phyloP scores from a whole-genome alignment of 2,797 vertebrate genomes.

The Poeciliopsis paucimaculata region DNA sequence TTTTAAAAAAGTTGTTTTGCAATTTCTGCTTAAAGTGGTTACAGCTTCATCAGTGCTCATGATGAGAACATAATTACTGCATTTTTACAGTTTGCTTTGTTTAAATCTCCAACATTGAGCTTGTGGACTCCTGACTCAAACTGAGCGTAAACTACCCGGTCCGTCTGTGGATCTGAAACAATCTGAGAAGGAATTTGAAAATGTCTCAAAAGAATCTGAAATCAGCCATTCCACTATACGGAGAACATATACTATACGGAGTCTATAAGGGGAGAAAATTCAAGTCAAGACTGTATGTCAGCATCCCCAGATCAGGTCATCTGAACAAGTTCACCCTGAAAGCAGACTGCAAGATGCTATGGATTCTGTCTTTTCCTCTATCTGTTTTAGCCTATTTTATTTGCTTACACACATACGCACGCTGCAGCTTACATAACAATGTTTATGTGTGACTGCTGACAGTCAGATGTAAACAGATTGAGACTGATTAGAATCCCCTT shows the following conservation, averaged over 20 bases:
- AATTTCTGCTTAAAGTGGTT: neutral
- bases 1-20: too few species aligned
- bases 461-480: too few species aligned
- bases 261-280: neutral
- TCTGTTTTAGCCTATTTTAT: too few species aligned
- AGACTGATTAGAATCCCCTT: too few species aligned
- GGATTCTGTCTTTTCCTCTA: too few species aligned
- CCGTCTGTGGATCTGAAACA: too few species aligned
- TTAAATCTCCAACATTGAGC: neutral
- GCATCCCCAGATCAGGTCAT: neutral
- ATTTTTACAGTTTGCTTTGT: neutral
- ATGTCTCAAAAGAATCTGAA: neutral
- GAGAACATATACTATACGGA: too few species aligned
- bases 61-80: neutral
- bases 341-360: neutral
- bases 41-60: neutral
- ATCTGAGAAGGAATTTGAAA: neutral
- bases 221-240: neutral
- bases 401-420: too few species aligned
- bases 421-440: too few species aligned
- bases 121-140: neutral
- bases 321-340: neutral
- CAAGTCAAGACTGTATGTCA: neutral
- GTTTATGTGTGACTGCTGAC: too few species aligned
- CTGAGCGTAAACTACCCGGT: neutral